Evolutionary conservation across 2,888 invertebrate genomes (phyloP), one percentile per base, ranked within the genome.

Genomic region (Tetramorium bicarinatum): DNA sequence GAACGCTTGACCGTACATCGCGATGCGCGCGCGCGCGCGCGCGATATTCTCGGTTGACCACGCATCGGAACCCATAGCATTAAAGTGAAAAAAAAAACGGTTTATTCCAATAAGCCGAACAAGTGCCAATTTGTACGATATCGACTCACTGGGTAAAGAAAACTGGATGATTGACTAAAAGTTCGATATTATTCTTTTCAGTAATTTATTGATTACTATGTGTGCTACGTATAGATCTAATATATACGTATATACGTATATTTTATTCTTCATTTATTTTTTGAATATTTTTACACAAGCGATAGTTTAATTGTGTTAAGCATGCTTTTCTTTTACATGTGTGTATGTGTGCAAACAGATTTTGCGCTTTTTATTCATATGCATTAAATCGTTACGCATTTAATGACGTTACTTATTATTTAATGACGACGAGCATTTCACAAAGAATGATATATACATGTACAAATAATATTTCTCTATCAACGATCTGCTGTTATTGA

Each of bases 91-190:
- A 54, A 64, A 62, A 41, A 56, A 29, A 21, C n/a, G 11, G n/a
- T 83, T 77, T 84, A 85, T 83, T 85, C 64, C 75, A 9, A 0
- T 21, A 67, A 82, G 52, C 75, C 56, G 79, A 86, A 79, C 56
- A 84, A 88, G 88, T 90, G 90, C 90, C 90, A 90, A 89, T 83
- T 64, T 90, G 85, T 90, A 89, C 64, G 64, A 76, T 76, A 76
- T 47, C 81, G 83, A 77, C 71, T 80, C 61, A 76, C 82, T 83
- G 69, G 66, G 38, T 83, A 61, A n/a, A 83, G 49, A 41, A 79
- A 54, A 59, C 47, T 69, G 56, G n/a, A 47, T 79, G 56, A 77
- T 66, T 71, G 34, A 69, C 44, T 41, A 76, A 64, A 79, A 79
- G 69, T 79, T 67, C 69, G 69, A 79, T 69, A 79, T 79, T 79